These are phyloP conservation scores for Phocoena phocoena DNA, from an alignment of 2,113 vertebrate species.

Conservation along the genomic window DNA sequence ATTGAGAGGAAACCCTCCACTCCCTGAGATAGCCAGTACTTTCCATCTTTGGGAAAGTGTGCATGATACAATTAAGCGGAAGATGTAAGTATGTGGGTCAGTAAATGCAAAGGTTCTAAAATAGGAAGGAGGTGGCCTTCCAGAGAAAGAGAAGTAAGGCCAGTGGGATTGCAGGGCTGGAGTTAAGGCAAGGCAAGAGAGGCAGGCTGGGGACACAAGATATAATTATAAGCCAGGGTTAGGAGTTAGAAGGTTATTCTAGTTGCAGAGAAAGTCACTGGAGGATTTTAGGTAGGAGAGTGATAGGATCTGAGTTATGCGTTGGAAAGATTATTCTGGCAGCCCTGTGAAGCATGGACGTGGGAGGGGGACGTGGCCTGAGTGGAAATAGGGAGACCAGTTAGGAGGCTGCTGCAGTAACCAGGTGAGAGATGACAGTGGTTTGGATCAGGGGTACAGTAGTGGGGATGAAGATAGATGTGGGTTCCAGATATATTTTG, in stretches of 20 bases:
- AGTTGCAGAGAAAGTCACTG: not conserved
- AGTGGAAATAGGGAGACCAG: not conserved
- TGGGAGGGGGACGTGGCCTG: not conserved
- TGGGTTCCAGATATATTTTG: not conserved
- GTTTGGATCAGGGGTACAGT: not conserved
- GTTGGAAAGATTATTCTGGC: not conserved
- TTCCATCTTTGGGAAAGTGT: not conserved
- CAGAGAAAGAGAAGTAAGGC: not conserved
- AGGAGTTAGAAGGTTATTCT: not conserved
- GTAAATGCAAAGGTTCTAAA: not conserved
- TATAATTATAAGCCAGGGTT: not conserved
- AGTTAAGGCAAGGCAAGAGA: not conserved
- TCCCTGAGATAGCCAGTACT: not conserved
- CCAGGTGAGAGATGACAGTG: not conserved
- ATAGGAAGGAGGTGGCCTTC: not conserved
- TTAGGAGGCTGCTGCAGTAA: not conserved
- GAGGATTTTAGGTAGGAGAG: not conserved
- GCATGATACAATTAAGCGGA: not conserved
- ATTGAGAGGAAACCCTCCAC: not conserved
- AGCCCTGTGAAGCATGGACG: fast-evolving
- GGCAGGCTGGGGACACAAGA: not conserved
- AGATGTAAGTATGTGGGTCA: not conserved
- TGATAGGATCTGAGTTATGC: not conserved
- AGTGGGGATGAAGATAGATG: not conserved
- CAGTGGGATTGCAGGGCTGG: too few relatives aligned